Percentiles rank a stretch among this genome's conserved stretches.
phyloP scores from a whole-genome alignment of 2,888 invertebrate genomes.

The Ochropacha duplaris region DNA sequence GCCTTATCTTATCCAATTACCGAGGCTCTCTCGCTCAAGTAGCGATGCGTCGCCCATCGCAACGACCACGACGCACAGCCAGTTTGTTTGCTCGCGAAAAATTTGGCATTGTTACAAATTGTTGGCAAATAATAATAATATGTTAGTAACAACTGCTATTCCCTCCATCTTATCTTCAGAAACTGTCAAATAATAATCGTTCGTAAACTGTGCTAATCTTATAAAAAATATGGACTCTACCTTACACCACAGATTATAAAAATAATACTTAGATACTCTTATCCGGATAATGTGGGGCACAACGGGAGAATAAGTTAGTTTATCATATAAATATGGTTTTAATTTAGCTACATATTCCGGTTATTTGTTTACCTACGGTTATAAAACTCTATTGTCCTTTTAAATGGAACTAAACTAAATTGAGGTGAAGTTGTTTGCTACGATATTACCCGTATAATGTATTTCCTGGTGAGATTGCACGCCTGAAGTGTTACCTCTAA shows the following conservation, averaged over 20 bases:
- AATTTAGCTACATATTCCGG: no score
- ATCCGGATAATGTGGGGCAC: no score
- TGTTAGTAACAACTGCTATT: background rate
- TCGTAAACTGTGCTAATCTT: background rate
- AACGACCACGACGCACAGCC: constrained; percentile 14
- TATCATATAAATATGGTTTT: no score
- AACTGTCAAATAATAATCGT: background rate
- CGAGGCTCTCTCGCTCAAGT: constrained; percentile 22
- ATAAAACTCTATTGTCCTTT: background rate
- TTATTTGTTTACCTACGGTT: no score
- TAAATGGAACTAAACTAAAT: background rate
- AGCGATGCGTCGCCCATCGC: background rate
- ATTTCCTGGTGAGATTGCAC: constrained; percentile 15
- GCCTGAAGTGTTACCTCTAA: constrained; percentile 19
- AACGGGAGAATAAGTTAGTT: no score
- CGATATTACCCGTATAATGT: constrained; percentile 14
- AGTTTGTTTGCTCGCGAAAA: constrained; percentile 57
- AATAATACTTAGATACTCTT: no score
- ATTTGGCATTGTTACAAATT: no score
- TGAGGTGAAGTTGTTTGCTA: background rate
- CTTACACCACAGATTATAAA: no score
- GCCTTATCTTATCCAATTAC: constrained; percentile 51
- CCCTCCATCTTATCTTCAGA: no score
- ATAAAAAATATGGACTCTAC: no score
- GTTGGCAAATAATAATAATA: constrained; percentile 11